These are phyloP conservation scores for Megaleporinus macrocephalus DNA, from an alignment of 2,113 vertebrate species.

Conservation along the genomic window DNA sequence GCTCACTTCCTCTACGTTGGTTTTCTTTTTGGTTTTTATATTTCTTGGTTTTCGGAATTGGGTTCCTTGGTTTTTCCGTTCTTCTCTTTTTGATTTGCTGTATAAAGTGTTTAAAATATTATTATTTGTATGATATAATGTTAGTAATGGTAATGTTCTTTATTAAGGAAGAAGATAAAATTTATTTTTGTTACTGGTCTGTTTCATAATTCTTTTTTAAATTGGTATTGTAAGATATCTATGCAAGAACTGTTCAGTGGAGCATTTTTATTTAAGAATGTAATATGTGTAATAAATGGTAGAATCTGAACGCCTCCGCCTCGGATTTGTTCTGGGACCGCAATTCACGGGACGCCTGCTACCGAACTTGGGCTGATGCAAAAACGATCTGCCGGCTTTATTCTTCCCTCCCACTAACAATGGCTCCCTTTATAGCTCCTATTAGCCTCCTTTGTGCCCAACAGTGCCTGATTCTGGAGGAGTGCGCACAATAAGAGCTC, in stretches of 20 bases:
- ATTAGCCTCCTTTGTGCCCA: constrained; percentile 59
- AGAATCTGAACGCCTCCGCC: constrained; percentile 84
- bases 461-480: constrained; percentile 45
- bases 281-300: constrained; percentile 99
- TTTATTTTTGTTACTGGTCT: constrained; percentile 99
- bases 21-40: constrained; percentile 72
- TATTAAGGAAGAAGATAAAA: constrained; percentile 99
- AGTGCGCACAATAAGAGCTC: too few relatives aligned
- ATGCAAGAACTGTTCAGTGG: constrained; percentile 99
- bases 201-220: constrained; percentile 99
- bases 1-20: constrained; percentile 81
- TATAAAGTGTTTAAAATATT: constrained; percentile 99
- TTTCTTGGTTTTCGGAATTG: constrained; percentile 74
- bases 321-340: not conserved
- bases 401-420: constrained; percentile 35
- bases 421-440: constrained; percentile 37
- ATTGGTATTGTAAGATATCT: constrained; percentile 99
- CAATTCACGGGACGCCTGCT: not conserved
- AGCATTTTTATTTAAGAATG: constrained; percentile 99
- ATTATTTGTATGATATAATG: constrained; percentile 99
- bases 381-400: constrained; percentile 14
- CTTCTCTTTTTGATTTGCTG: constrained; percentile 87
- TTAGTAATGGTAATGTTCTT: constrained; percentile 99
- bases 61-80: constrained; percentile 78
- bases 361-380: too few relatives aligned